Evolutionary conservation across 2,113 vertebrate genomes (phyloP).

Genomic region (Murina feae): DNA sequence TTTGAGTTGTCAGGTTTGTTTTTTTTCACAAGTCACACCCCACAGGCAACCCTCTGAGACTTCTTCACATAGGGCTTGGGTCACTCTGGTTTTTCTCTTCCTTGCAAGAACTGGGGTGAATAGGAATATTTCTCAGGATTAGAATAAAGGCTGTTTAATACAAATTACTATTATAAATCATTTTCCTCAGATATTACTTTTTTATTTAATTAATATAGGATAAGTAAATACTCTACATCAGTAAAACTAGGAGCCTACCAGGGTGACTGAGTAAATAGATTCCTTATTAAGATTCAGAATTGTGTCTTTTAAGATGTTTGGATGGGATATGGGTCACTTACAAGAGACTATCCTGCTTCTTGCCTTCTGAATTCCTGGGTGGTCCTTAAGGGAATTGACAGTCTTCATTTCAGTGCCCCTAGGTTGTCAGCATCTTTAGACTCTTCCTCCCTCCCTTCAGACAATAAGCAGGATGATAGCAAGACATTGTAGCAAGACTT

Average conservation of each 20-base stretch:
- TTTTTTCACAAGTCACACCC: background rate
- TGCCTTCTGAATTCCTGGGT: background rate
- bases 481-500: background rate
- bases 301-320: background rate
- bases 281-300: background rate
- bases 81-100: background rate
- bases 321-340: no score
- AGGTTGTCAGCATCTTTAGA: background rate
- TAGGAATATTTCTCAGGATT: background rate
- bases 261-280: background rate
- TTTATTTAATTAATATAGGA: background rate
- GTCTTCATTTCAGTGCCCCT: background rate
- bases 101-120: background rate
- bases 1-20: background rate
- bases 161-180: background rate
- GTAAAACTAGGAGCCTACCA: background rate
- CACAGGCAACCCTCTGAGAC: rapidly evolving
- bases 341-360: background rate
- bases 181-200: background rate
- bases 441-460: background rate
- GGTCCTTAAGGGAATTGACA: background rate
- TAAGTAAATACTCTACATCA: background rate
- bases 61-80: background rate
- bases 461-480: background rate
- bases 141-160: background rate